Conservation (phyloP, 2,797 vertebrate genomes). For the Melanotaenia pygmaea region DNA sequence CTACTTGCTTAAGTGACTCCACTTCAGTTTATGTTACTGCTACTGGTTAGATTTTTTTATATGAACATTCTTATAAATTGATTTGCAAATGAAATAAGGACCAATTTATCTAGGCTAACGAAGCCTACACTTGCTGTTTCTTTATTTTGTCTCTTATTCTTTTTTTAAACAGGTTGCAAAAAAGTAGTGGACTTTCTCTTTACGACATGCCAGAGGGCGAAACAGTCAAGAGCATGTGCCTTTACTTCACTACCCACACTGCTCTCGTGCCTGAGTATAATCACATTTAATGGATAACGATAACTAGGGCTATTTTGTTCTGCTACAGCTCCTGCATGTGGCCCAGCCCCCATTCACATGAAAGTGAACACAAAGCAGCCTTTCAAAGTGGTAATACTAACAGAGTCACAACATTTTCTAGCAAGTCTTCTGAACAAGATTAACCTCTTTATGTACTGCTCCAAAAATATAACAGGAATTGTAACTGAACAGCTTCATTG, state of each 20-base stretch:
- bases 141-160: background rate
- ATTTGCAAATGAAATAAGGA: background rate
- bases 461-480: conserved; percentile 31
- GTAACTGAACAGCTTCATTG: conserved; percentile 11
- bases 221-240: conserved; percentile 51
- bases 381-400: conserved; percentile 54
- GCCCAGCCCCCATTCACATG: conserved; percentile 48
- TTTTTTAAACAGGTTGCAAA: conserved; percentile 5
- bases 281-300: conserved; percentile 70
- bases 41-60: background rate
- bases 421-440: conserved; percentile 9
- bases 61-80: background rate
- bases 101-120: background rate
- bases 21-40: background rate
- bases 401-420: conserved; percentile 41
- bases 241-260: conserved; percentile 45
- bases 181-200: conserved; percentile 13
- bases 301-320: conserved; percentile 66
- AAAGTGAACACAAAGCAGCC: conserved; percentile 61
- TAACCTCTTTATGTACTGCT: conserved; percentile 9
- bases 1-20: conserved; percentile 5
- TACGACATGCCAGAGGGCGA: conserved; percentile 25
- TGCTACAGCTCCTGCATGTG: conserved; percentile 41
- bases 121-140: background rate
- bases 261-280: conserved; percentile 63